Evolutionary conservation across 2,113 vertebrate genomes (phyloP), one percentile per base, ranked within the genome.

Genomic region (Miniopterus natalensis): DNA sequence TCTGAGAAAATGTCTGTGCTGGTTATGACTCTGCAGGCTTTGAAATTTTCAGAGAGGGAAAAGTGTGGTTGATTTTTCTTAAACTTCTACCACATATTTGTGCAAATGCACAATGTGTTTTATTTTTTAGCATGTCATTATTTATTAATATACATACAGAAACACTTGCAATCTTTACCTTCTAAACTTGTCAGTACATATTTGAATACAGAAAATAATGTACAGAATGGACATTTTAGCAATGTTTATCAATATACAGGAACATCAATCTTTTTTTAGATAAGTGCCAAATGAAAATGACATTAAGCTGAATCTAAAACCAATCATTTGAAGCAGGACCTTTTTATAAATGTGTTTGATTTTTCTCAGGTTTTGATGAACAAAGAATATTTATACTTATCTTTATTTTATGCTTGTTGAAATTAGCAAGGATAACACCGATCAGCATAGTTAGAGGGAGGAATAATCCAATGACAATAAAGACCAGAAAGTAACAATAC

Each of bases 361-460:
- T 55, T 49, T 71, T 70, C 42, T 78, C 14, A 55, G 61, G 8
- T 20, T 70, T n/a, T 78, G 47, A 61, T 51, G 61, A 78, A 63
- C 1, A 84, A 81, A 91, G 3, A 68, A 40, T 95, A 90, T 70
- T 88, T 87, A 95, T 97, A 99, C 99, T 99, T 99, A 99, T 99
- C 99, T 99, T 99, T 98, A 98, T 98, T 98, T 98, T 99, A 92
- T 99, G 98, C 93, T 99, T 99, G 96, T 99, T 99, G 97, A 99
- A 99, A 97, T 99, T 99, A 97, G 98, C 98, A 86, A 99, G 98
- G 83, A 99, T 98, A 84, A 98, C 98, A 92, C 99, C 99, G 96
- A 99, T 99, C 93, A 99, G 99, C 89, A 99, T 98, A 96, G 99
- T 99, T 65, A 99, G 98, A 42, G 99, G 99, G 86, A 99, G 99